phyloP scores from a whole-genome alignment of 2,113 vertebrate species.

The Bubo blakistoni region DNA sequence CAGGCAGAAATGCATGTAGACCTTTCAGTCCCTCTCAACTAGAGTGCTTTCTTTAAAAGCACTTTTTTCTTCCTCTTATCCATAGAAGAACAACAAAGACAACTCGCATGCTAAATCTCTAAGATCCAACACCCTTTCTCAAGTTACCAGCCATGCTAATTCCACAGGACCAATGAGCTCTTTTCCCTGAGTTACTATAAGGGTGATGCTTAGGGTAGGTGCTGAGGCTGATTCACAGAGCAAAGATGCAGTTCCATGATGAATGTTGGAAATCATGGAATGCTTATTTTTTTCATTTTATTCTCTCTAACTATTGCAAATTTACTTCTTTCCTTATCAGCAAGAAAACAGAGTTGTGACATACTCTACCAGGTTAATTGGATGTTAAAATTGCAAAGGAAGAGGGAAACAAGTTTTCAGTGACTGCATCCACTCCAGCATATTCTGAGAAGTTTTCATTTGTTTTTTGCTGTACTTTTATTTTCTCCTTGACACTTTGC shows the following conservation, averaged over 20 bases:
- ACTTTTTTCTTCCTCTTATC: not conserved
- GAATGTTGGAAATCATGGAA: not conserved
- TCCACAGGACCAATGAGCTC: not conserved
- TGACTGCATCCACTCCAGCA: not conserved
- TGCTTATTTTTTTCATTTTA: not conserved
- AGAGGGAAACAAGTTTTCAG: not conserved
- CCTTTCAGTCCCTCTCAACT: not conserved
- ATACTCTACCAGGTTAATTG: not conserved
- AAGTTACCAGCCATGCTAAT: not conserved
- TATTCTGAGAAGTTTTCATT: not conserved
- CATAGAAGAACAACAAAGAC: not conserved
- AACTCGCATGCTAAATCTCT: not conserved
- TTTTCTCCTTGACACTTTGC: not conserved
- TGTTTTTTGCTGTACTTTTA: not conserved
- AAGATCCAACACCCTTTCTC: not conserved
- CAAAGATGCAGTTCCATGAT: not conserved
- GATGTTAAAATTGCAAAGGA: not conserved
- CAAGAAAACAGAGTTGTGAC: not conserved
- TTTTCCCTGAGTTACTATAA: not conserved
- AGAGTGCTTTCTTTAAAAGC: not conserved
- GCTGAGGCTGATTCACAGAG: not conserved
- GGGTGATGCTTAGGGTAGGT: not conserved
- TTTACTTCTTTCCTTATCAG: not conserved
- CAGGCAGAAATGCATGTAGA: not conserved
- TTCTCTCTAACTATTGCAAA: not conserved